phyloP scores from a whole-genome alignment of 2,888 invertebrate species.

The Microctonus brassicae region DNA sequence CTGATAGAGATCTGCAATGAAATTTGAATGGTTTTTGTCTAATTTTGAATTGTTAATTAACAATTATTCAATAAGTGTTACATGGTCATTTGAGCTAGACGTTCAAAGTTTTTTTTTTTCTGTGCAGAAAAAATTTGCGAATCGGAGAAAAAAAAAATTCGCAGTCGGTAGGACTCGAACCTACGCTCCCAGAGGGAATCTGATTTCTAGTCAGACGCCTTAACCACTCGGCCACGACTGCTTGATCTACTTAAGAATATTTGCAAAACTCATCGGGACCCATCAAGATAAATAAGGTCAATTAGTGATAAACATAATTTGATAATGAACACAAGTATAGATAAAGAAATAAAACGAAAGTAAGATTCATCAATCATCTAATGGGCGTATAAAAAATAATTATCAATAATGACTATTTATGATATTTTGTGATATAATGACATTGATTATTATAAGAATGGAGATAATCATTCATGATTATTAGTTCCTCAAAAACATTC shows the following conservation, averaged over 20 bases:
- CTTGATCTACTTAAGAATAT: slow-evolving; percentile 56
- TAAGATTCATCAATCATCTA: too few species aligned
- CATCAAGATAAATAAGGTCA: too few species aligned
- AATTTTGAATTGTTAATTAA: not conserved
- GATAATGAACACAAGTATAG: too few species aligned
- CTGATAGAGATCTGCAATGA: not conserved
- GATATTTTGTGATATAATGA: too few species aligned
- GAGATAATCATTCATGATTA: too few species aligned
- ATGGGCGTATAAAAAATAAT: too few species aligned
- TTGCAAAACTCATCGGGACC: not conserved
- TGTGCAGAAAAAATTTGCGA: not conserved
- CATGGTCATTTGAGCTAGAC: not conserved
- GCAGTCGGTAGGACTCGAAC: slow-evolving; percentile 92
- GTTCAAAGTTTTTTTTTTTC: not conserved
- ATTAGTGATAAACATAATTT: not conserved
- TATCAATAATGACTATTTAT: too few species aligned
- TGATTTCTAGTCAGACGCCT: slow-evolving; percentile 91
- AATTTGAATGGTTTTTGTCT: not conserved
- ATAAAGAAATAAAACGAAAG: too few species aligned
- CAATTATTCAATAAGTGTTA: not conserved
- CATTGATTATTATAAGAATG: too few species aligned
- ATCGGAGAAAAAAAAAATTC: slow-evolving; percentile 57
- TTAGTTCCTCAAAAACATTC: too few species aligned
- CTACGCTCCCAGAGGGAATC: slow-evolving; percentile 92
- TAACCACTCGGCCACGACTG: slow-evolving; percentile 91